Evolutionary conservation across 2,888 invertebrate genomes (phyloP).

Genomic region (Kuschelorhynchus macadamiae): DNA sequence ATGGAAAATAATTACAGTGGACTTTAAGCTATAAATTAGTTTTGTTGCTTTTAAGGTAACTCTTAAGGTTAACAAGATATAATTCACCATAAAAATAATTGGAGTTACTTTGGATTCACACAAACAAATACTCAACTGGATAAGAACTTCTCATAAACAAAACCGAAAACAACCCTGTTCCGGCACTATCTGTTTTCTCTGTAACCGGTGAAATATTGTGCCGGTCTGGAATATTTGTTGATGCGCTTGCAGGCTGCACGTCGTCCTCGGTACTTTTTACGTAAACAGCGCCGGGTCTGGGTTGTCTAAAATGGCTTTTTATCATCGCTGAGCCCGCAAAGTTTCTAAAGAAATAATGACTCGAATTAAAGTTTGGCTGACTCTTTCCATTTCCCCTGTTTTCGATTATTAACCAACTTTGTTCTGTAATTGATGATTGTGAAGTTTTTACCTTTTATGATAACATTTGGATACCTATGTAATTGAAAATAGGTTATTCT

Average conservation of each 20-base stretch:
- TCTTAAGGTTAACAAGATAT: no score
- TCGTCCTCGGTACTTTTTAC: constrained; percentile 30
- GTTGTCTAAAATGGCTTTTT: constrained; percentile 25
- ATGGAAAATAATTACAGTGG: no score
- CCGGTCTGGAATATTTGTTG: constrained; percentile 31
- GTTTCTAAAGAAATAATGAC: constrained; percentile 30
- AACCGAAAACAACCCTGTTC: constrained; percentile 23
- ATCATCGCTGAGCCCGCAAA: constrained; percentile 20
- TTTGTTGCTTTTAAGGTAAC: no score
- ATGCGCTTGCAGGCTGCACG: constrained; percentile 37
- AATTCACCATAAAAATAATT: no score
- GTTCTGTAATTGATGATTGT: no score
- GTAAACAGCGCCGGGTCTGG: constrained; percentile 30
- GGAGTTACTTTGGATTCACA: no score
- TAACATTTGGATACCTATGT: no score
- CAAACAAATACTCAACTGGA: neutral
- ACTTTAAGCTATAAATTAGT: no score
- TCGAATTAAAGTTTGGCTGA: constrained; percentile 19
- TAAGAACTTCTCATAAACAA: constrained; percentile 22
- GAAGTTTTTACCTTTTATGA: no score
- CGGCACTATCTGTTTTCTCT: constrained; percentile 31
- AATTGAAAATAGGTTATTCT: no score
- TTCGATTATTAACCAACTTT: no score
- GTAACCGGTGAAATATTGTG: constrained; percentile 34
- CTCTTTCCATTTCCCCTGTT: constrained; percentile 3